These are phyloP conservation scores for Trachythela sp. DNA, from an alignment of 64 coral and sea anemone genomes.

Conservation along the genomic window DNA sequence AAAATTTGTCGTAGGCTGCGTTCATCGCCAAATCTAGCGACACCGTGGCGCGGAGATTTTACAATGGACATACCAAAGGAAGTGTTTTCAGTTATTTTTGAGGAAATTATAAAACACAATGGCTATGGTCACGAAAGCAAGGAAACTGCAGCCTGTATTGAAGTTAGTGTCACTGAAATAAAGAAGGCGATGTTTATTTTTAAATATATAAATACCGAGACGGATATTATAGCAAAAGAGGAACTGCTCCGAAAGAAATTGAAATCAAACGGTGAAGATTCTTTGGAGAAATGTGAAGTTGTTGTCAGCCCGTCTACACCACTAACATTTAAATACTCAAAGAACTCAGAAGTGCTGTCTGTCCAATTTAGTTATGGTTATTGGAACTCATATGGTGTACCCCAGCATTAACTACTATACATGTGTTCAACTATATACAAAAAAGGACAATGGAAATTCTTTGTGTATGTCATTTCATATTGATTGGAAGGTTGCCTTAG, in stretches of 20 bases:
- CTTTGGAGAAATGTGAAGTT: constrained; percentile 32
- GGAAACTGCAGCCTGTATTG: constrained; percentile 21
- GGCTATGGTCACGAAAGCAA: constrained; percentile 20
- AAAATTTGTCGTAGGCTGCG: constrained; percentile 23
- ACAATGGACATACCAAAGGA: constrained; percentile 48
- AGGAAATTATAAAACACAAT: constrained; percentile 28
- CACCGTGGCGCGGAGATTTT: constrained; percentile 39
- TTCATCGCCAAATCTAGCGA: background rate
- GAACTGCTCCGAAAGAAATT: constrained; percentile 13
- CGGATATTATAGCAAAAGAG: constrained; percentile 7
- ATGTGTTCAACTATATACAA: background rate
- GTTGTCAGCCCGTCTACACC: no score
- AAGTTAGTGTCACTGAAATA: background rate
- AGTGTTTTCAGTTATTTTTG: constrained; percentile 27
- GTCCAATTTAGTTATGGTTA: constrained; percentile 43
- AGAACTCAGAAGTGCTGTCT: constrained; percentile 35
- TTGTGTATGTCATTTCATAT: no score
- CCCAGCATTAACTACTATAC: constrained; percentile 48
- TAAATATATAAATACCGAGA: no score
- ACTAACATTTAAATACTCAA: constrained; percentile 34
- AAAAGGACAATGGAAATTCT: background rate
- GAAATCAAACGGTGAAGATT: background rate
- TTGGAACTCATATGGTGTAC: constrained; percentile 45
- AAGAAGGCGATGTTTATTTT: constrained; percentile 32
- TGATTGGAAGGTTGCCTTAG: no score